phyloP scores from a whole-genome alignment of 2,113 vertebrate genomes.

The Aegithalos caudatus region DNA sequence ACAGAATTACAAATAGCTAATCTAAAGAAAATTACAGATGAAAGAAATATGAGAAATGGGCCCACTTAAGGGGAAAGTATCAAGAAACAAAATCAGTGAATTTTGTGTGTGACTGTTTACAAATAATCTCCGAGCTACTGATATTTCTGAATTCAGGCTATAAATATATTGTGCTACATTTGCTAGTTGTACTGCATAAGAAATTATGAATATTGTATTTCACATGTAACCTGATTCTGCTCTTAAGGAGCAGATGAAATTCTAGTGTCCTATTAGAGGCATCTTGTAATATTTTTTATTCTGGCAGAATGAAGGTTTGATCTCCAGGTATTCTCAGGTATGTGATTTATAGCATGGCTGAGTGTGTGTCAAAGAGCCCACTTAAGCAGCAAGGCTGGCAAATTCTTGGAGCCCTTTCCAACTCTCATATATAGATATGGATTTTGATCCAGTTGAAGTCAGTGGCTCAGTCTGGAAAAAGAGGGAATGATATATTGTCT shows the following conservation, averaged over 20 bases:
- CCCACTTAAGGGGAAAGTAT: neutral
- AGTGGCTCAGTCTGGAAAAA: neutral
- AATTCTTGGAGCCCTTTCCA: neutral
- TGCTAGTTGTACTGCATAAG: neutral
- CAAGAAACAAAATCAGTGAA: neutral
- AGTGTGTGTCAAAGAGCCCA: neutral
- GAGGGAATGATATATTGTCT: neutral
- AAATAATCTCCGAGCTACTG: neutral
- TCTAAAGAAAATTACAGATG: constrained; percentile 4
- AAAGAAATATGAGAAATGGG: neutral
- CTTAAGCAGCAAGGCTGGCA: neutral
- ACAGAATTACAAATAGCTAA: constrained; percentile 6
- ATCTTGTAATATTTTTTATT: neutral
- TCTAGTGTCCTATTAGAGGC: neutral
- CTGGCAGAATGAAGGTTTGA: neutral
- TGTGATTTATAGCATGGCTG: neutral
- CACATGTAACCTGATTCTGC: neutral
- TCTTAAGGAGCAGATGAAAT: neutral
- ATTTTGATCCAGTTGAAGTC: neutral
- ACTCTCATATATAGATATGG: neutral
- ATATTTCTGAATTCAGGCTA: neutral
- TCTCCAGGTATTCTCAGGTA: neutral
- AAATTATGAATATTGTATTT: neutral
- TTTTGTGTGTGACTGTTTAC: neutral
- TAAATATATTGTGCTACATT: neutral